Evolutionary conservation across 23 tunicate genomes (phyloP), one percentile per base, ranked within the genome.

Genomic region (Corella eumyota): DNA sequence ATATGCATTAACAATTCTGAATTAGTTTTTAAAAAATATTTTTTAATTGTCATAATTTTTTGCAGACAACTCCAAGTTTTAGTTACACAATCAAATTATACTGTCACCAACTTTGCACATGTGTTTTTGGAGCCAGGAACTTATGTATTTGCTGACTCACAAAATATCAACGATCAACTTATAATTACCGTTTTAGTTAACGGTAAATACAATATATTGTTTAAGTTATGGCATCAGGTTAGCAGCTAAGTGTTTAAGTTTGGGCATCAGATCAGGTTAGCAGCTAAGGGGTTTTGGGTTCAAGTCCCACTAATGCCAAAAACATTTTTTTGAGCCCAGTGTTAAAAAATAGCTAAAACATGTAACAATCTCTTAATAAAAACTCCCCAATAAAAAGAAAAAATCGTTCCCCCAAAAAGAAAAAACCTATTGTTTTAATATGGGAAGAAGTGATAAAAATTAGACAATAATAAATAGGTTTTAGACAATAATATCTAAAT

Each of bases 91-190:
- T 57, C 81, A 19, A 79, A 78, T 29, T 61, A 67, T 62, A 62
- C 74, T 0, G 61, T 88, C 24, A 66, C 52, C 9, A 93, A 84
- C 72, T 93, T 93, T 37, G 99, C 95, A 9, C 85, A 93, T 45
- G 58, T 93, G 32, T 93, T 93, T 61, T 33, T 74, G 0, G 68
- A 73, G 51, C 24, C 95, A 46, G 99, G 99, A 22, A 78, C 78
- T 30, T 84, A 65, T 64, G 99, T 93, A 32, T 93, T 93, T 62
- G 74, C 76, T 51, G 86, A 79, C 67, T 52, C 99, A 5, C 94
- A 78, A 51, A 66, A 72, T 28, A 27, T 66, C 2, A 74, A 56
- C 20, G 73, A 75, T 34, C 72, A 87, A 56, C 33, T 78, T 11
- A 77, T 93, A 25, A 61, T 93, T 58, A 87, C 84, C 38, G 90